Conservation (phyloP, 1,140 invertebrate species). For the Pogonognathellus flavescens region DNA sequence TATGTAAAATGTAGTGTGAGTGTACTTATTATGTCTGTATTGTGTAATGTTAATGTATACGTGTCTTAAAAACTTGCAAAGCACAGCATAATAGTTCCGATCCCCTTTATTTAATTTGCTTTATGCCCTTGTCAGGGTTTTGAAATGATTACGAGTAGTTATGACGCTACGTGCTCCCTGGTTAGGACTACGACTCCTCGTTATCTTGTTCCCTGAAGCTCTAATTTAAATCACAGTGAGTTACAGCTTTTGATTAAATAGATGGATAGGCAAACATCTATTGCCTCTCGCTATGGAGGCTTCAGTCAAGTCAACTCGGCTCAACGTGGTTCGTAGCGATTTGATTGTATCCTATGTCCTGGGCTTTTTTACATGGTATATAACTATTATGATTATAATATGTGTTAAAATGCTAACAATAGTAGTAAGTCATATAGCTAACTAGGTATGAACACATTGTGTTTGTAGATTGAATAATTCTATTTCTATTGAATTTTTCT, state of each 20-base stretch:
- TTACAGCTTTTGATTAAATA: conserved; percentile 43
- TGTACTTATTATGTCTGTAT: not conserved
- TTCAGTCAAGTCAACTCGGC: not conserved
- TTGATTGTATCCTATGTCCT: conserved; percentile 13
- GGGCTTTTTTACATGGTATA: not conserved
- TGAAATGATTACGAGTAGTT: conserved; percentile 46
- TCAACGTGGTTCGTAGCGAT: not conserved
- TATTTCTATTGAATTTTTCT: conserved; percentile 31
- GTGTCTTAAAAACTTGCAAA: conserved; percentile 15
- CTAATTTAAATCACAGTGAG: conserved; percentile 50
- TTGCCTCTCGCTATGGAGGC: not conserved
- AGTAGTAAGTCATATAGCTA: not conserved
- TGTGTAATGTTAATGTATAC: not conserved
- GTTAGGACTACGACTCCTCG: conserved; percentile 12
- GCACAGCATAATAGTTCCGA: conserved; percentile 25
- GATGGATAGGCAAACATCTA: conserved; percentile 46
- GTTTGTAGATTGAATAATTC: not conserved
- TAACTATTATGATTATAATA: conserved; percentile 10
- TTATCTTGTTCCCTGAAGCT: conserved; percentile 35
- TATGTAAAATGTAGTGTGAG: not conserved
- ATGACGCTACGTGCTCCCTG: conserved; percentile 17
- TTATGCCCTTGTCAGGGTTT: conserved; percentile 44
- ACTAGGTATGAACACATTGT: not conserved
- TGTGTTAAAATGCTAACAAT: not conserved
- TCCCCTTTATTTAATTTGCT: conserved; percentile 45